These are phyloP conservation scores for Zeuzera pyrina DNA, from an alignment of 2,888 invertebrate genomes.

Conservation along the genomic window DNA sequence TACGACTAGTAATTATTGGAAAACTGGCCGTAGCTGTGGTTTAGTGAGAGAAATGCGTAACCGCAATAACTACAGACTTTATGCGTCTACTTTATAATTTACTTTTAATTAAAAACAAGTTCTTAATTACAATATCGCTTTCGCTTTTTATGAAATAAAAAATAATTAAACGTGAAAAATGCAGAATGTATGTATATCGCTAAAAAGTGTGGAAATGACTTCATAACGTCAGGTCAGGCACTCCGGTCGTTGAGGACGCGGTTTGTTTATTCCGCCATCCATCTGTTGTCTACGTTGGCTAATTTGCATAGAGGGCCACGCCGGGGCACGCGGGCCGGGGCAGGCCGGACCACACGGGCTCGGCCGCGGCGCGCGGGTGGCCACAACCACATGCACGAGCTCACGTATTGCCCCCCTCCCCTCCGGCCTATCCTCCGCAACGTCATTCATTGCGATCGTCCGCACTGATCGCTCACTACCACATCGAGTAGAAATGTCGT, in stretches of 20 bases:
- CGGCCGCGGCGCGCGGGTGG: slow-evolving; percentile 70
- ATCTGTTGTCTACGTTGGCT: slow-evolving; percentile 72
- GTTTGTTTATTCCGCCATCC: slow-evolving; percentile 72
- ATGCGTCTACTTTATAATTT: too few relatives aligned
- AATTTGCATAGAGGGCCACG: slow-evolving; percentile 68
- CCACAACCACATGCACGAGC: slow-evolving; percentile 61
- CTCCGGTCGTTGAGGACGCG: slow-evolving; percentile 40
- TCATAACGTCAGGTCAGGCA: too few relatives aligned
- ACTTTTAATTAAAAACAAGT: too few relatives aligned
- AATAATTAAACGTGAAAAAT: too few relatives aligned
- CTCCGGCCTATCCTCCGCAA: slow-evolving; percentile 20
- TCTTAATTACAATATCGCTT: too few relatives aligned
- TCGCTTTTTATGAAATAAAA: too few relatives aligned
- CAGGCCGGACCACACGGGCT: slow-evolving; percentile 72
- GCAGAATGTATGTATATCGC: too few relatives aligned
- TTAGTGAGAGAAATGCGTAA: too few relatives aligned
- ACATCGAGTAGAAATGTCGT: slow-evolving; percentile 65
- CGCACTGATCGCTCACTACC: slow-evolving; percentile 59
- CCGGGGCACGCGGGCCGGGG: slow-evolving; percentile 26
- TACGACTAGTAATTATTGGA: too few relatives aligned
- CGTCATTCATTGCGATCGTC: slow-evolving; percentile 72
- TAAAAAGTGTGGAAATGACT: too few relatives aligned
- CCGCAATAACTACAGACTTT: too few relatives aligned
- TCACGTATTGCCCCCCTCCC: slow-evolving; percentile 43
- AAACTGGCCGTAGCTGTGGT: too few relatives aligned